A percentile compares a stretch with the other conserved stretches of the same genome.
These are phyloP conservation scores for Seira musarum DNA, from an alignment of 2,888 invertebrate species.

Conservation along the genomic window DNA sequence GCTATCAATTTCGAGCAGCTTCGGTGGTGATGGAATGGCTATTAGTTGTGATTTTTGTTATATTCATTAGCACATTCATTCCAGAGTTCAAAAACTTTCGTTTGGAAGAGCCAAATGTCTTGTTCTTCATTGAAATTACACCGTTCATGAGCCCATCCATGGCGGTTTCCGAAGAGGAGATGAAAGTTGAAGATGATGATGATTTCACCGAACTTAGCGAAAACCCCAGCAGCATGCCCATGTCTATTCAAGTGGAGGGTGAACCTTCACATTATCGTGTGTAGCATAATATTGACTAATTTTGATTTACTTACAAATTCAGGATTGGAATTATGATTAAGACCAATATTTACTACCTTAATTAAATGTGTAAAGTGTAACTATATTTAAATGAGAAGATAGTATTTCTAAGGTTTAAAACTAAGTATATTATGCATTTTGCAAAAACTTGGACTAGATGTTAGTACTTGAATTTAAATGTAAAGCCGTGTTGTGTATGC, in stretches of 20 bases:
- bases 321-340: no score
- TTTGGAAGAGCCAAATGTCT: constrained; percentile 15
- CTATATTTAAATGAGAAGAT: no score
- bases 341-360: no score
- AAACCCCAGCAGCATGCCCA: no score
- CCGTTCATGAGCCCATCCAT: background rate
- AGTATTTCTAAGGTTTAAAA: no score
- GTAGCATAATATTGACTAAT: background rate
- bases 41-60: constrained; percentile 7
- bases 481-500: no score
- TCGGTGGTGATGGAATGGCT: constrained; percentile 42
- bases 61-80: constrained; percentile 27
- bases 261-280: background rate
- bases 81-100: constrained; percentile 27
- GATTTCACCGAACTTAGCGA: background rate
- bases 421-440: no score
- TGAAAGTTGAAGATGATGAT: background rate
- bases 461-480: no score
- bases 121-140: background rate
- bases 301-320: no score
- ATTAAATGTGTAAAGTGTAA: no score
- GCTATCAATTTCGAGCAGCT: constrained; percentile 24
- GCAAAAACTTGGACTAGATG: no score
- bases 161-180: background rate
- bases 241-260: no score